Percentiles rank a stretch among this genome's conserved stretches.
These are phyloP conservation scores for Trachops cirrhosus DNA, from an alignment of 2,797 vertebrate genomes.

Conservation along the genomic window DNA sequence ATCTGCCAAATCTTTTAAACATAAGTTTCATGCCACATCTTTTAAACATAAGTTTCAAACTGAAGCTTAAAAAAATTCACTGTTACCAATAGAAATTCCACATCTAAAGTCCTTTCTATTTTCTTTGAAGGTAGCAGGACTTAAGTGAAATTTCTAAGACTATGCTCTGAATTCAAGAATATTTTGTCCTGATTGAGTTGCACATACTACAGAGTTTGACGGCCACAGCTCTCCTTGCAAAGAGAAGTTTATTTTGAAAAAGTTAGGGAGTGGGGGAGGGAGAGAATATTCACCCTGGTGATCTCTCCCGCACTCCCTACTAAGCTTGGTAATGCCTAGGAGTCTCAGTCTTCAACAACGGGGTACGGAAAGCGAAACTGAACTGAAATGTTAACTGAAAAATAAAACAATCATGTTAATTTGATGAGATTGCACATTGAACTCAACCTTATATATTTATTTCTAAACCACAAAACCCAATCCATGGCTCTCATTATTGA, in stretches of 20 bases:
- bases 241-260: background rate
- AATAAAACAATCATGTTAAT: background rate
- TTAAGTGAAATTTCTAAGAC: background rate
- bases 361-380: background rate
- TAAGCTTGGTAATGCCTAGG: background rate
- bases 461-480: conserved; percentile 19
- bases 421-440: conserved; percentile 6
- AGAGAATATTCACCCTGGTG: background rate
- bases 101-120: background rate
- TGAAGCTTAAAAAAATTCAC: background rate
- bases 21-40: background rate
- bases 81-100: background rate
- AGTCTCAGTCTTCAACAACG: background rate
- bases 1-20: background rate
- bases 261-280: background rate
- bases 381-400: background rate
- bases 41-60: background rate
- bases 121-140: background rate
- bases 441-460: background rate
- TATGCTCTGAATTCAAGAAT: background rate
- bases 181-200: background rate
- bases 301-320: background rate
- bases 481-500: background rate
- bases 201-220: background rate
- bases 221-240: background rate